Conservation (phyloP, 2,797 vertebrate species). For the Macroramphosus scolopax region DNA sequence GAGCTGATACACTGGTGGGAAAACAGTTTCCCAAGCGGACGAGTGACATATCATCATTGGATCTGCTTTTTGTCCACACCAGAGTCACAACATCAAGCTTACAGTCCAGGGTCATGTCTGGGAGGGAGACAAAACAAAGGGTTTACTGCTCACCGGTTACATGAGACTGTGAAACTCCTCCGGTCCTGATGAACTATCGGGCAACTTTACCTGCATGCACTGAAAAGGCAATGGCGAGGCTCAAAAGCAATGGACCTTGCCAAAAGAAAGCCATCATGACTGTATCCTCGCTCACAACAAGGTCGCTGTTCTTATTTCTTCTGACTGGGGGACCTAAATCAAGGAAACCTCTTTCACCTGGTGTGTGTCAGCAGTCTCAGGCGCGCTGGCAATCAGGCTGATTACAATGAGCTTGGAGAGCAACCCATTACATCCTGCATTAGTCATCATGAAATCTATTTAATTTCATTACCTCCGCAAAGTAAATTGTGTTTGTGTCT, state of each 20-base stretch:
- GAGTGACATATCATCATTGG: constrained; percentile 37
- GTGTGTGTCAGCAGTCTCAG: constrained; percentile 20
- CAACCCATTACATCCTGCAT: neutral
- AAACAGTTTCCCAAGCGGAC: constrained; percentile 70
- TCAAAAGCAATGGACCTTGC: constrained; percentile 14
- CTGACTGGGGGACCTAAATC: constrained; percentile 15
- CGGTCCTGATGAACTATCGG: too few relatives aligned
- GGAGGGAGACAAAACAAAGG: neutral
- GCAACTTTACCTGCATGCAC: constrained; percentile 60
- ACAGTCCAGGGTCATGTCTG: constrained; percentile 73
- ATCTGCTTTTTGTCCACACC: constrained; percentile 60
- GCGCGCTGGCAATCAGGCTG: constrained; percentile 3
- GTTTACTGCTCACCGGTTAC: too few relatives aligned
- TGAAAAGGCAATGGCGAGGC: constrained; percentile 14
- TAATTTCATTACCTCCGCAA: too few relatives aligned
- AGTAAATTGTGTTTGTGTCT: too few relatives aligned
- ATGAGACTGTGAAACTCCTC: too few relatives aligned
- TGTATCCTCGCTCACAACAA: fast-evolving
- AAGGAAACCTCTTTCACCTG: constrained; percentile 57
- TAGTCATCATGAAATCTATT: too few relatives aligned
- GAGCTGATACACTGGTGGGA: constrained; percentile 46
- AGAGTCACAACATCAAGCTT: constrained; percentile 47
- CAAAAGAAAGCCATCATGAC: constrained; percentile 57
- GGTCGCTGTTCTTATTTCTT: constrained; percentile 30
- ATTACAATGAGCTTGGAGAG: too few relatives aligned